Evolutionary conservation across 2,797 vertebrate species (phyloP).

Genomic region (Heliangelus exortis): DNA sequence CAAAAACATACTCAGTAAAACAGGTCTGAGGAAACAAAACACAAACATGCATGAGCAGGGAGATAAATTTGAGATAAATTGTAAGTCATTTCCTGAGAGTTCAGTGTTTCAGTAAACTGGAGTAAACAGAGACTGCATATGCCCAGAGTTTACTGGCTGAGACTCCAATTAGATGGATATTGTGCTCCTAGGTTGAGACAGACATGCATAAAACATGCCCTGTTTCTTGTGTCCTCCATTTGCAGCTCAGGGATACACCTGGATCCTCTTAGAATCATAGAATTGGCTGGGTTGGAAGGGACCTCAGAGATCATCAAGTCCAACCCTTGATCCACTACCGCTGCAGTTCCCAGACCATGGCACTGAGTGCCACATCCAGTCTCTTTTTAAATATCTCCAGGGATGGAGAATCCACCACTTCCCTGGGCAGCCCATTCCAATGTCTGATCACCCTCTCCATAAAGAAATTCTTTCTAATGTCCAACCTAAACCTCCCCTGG

Average conservation of each 20-base stretch:
- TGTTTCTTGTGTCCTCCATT: background rate
- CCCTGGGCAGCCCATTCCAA: too few species aligned
- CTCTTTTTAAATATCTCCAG: too few species aligned
- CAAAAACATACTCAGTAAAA: slow-evolving; percentile 42
- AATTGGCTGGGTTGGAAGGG: too few species aligned
- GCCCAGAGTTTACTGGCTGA: background rate
- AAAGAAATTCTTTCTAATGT: too few species aligned
- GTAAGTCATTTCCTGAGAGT: slow-evolving; percentile 9
- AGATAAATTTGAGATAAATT: slow-evolving; percentile 46
- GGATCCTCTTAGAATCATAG: background rate
- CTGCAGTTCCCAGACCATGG: too few species aligned
- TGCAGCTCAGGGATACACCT: background rate
- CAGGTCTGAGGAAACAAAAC: slow-evolving; percentile 44
- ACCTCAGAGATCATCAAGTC: too few species aligned
- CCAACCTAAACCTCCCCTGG: too few species aligned
- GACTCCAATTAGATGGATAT: background rate
- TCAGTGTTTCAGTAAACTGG: background rate
- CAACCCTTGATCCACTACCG: too few species aligned
- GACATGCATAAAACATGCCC: background rate
- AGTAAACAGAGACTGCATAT: background rate
- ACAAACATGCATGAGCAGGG: background rate
- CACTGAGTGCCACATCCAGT: too few species aligned
- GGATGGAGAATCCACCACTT: too few species aligned
- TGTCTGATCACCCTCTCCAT: too few species aligned
- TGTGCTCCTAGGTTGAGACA: background rate